Evolutionary conservation across 2,888 invertebrate genomes (phyloP).

Genomic region (Cheilosia pagana): DNA sequence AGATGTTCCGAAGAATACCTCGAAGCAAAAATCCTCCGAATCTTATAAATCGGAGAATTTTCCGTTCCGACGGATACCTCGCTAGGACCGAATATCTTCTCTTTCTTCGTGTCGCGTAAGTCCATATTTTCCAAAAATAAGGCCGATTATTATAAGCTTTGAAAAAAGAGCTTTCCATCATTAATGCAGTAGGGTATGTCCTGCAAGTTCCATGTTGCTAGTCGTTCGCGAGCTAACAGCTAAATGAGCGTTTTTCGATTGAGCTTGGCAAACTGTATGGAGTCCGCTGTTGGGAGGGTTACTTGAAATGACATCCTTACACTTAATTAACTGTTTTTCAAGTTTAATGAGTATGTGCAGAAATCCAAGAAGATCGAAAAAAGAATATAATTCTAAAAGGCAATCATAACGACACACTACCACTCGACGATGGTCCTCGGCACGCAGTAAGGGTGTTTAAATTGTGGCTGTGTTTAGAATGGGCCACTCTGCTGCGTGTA

Average conservation of each 20-base stretch:
- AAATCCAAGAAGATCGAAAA: conserved; percentile 11
- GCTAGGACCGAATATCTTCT: too few relatives aligned
- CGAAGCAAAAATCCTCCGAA: too few relatives aligned
- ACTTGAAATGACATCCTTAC: conserved; percentile 53
- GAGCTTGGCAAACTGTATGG: conserved; percentile 15
- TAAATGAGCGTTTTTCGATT: conserved; percentile 60
- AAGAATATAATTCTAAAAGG: conserved; percentile 1
- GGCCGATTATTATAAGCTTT: too few relatives aligned
- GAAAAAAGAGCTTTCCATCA: too few relatives aligned
- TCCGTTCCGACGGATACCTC: too few relatives aligned
- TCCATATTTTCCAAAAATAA: too few relatives aligned
- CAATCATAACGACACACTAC: conserved; percentile 30
- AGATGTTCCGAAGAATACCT: too few relatives aligned
- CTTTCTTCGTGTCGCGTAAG: too few relatives aligned
- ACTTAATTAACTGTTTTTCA: conserved; percentile 65
- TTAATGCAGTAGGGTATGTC: too few relatives aligned
- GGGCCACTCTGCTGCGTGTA: conserved; percentile 36
- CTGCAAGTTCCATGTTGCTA: too few relatives aligned
- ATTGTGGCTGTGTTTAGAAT: not conserved
- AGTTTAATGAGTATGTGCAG: conserved; percentile 55
- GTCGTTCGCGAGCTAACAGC: too few relatives aligned
- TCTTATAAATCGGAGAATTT: too few relatives aligned
- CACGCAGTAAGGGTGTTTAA: not conserved
- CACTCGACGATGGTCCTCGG: not conserved
- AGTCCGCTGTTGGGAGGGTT: conserved; percentile 1